Base-by-base conservation (phyloP, 2,888 invertebrate species). In the Poecilus cupreus region DNA sequence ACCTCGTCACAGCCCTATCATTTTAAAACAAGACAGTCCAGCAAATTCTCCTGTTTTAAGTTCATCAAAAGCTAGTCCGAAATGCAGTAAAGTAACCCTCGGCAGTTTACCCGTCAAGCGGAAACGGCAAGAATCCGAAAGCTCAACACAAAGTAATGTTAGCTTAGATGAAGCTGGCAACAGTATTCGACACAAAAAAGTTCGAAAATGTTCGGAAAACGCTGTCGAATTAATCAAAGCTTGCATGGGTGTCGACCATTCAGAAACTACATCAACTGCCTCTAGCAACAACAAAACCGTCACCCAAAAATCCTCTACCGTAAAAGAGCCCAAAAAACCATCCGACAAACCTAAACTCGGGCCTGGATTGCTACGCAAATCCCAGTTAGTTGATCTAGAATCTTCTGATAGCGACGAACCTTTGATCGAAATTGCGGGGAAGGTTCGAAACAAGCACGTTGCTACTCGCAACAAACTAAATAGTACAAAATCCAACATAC, bases 391-490 rank as follows among this genome's bases (percentile, higher is more conserved):
- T 10, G 76, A 77, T 13, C 57, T 70, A 39, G 74, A 81, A 51
- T 80, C 80, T 13, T 95, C 95, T 74, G 96, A 96, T 86, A 94
- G 94, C 83, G 96, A 96, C 88, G 96, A 96, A 89, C 95, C 95
- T 80, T 90, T 96, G 82, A 94, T 94, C 83, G 94, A 94, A 86
- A 90, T 92, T 74, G 91, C 91, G 13, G 93, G 94, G 85, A 92
- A 95, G 90, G 92, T 94, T 88, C 90, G 94, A 84, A 90, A 90
- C 87, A 85, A 87, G 87, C 85, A 85, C 86, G 82, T 83, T 86
- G 87, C 87, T 46, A 89, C 89, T 68, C 88, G 88, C 83, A 89
- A 88, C 85, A 89, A 88, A 87, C 32, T 78, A 39, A 82, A 72
- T 49, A 77, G 64, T 60, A 72, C 82, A 82, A 77, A 83, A 82